Conservation (phyloP, 2,797 vertebrate species). For the Botia almorhae region DNA sequence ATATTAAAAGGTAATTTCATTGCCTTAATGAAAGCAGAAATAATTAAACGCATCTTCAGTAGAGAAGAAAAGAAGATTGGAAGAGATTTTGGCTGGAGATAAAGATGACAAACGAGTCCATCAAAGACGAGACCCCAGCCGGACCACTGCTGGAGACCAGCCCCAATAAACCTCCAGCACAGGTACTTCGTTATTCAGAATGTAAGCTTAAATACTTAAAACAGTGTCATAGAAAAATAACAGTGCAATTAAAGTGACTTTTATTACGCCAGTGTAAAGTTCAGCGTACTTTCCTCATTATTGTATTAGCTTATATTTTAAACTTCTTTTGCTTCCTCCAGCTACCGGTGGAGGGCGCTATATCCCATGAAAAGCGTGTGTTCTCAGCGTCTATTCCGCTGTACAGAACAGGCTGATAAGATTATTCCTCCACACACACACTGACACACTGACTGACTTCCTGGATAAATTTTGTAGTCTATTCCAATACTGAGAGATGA, state of each 20-base stretch:
- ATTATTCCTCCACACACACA: background rate
- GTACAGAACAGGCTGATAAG: conserved; percentile 4
- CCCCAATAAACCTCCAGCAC: background rate
- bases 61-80: conserved; percentile 13
- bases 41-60: conserved; percentile 20
- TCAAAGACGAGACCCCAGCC: background rate
- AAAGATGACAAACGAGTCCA: conserved; percentile 9
- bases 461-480: background rate
- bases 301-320: background rate
- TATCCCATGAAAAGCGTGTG: conserved; percentile 72
- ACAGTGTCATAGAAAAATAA: too few relatives aligned
- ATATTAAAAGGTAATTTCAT: conserved; percentile 44
- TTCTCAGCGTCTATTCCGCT: conserved; percentile 56
- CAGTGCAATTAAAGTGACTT: background rate
- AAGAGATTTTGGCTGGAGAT: conserved; percentile 22
- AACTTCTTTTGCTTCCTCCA: conserved; percentile 54
- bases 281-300: background rate
- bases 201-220: background rate
- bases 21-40: conserved; percentile 45
- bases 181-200: too few relatives aligned
- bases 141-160: too few relatives aligned
- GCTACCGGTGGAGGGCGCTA: conserved; percentile 77
- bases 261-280: background rate
- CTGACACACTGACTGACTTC: background rate
- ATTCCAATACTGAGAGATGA: background rate